phyloP scores from a whole-genome alignment of 2,113 vertebrate species.

The Mesocricetus auratus region DNA sequence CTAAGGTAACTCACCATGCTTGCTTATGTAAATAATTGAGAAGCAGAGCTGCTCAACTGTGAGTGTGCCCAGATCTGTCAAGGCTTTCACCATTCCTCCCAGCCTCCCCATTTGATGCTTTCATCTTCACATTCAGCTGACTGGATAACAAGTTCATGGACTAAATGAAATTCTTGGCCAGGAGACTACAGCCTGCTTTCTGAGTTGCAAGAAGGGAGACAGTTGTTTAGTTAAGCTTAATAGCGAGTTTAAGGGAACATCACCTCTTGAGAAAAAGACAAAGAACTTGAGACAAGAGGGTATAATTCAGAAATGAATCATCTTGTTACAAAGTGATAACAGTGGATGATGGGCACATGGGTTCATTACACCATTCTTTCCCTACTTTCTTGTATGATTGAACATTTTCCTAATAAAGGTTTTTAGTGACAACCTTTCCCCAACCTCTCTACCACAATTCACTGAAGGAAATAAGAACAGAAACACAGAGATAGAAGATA shows the following conservation, averaged over 20 bases:
- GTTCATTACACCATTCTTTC: conserved; percentile 30
- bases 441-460: not conserved
- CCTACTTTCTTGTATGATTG: conserved; percentile 2
- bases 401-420: conserved; percentile 11
- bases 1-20: conserved; percentile 67
- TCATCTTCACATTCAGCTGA: not conserved
- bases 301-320: conserved; percentile 62
- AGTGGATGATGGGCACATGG: not conserved
- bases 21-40: conserved; percentile 64
- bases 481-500: conserved; percentile 7
- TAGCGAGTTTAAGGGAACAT: conserved; percentile 27
- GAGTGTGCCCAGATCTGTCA: conserved; percentile 26
- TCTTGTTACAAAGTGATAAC: conserved; percentile 34
- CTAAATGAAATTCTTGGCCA: conserved; percentile 30
- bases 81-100: not conserved
- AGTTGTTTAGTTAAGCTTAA: not conserved
- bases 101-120: conserved; percentile 1
- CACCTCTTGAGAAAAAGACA: conserved; percentile 9
- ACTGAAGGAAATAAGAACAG: conserved; percentile 38
- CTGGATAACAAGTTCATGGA: not conserved
- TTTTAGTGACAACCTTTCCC: conserved; percentile 23
- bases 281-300: conserved; percentile 51
- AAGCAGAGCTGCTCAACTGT: conserved; percentile 48
- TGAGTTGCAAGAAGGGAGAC: conserved; percentile 26
- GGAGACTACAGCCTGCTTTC: not conserved